These are phyloP conservation scores for Adelges cooleyi DNA, from an alignment of 1,140 invertebrate genomes.

Conservation along the genomic window DNA sequence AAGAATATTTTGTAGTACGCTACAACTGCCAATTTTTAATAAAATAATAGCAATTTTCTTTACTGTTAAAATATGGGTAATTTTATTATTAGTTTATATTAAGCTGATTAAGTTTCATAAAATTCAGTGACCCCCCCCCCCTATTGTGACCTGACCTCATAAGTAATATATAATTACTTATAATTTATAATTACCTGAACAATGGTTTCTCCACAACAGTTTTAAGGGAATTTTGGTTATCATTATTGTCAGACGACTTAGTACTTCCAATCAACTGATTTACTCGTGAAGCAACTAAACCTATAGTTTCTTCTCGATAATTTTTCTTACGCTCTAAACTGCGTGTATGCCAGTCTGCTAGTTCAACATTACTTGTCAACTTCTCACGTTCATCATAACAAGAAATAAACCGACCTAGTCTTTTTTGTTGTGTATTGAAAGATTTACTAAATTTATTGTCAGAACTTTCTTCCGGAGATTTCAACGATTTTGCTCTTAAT, in stretches of 20 bases:
- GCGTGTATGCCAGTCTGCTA: slow-evolving; percentile 13
- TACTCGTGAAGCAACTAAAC: slow-evolving; percentile 10
- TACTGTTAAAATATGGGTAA: no score
- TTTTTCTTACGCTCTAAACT: slow-evolving; percentile 22
- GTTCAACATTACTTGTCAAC: background rate
- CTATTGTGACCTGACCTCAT: no score
- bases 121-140: no score
- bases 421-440: slow-evolving; percentile 5
- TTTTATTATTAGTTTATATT: no score
- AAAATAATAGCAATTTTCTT: no score
- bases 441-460: background rate
- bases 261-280: slow-evolving; percentile 10
- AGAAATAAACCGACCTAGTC: background rate
- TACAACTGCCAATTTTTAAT: no score
- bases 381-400: slow-evolving; percentile 4
- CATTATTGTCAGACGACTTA: background rate
- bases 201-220: slow-evolving; percentile 19
- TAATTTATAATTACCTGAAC: background rate
- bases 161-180: no score
- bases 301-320: background rate
- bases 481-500: slow-evolving; percentile 70
- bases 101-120: no score
- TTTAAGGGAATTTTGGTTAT: slow-evolving; percentile 35
- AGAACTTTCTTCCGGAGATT: slow-evolving; percentile 42
- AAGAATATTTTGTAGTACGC: no score